Evolutionary conservation across 2,113 vertebrate genomes (phyloP).

Genomic region (Centropus unirufus): DNA sequence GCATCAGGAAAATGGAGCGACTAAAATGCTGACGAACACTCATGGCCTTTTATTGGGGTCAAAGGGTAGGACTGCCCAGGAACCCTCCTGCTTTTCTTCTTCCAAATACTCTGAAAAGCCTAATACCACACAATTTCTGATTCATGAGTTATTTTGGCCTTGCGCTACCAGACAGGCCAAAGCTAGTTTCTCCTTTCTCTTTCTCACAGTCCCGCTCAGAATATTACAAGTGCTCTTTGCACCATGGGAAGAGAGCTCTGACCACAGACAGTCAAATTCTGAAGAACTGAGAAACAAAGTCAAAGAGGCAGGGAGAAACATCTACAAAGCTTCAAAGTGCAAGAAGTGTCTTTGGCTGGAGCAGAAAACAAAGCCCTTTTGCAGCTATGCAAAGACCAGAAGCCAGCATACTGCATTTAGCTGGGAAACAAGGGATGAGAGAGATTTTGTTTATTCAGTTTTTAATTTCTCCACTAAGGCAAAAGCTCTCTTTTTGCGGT

Average conservation of each 20-base stretch:
- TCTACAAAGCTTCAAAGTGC: not conserved
- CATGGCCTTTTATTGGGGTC: constrained; percentile 61
- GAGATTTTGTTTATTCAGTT: not conserved
- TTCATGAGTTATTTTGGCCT: not conserved
- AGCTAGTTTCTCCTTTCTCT: not conserved
- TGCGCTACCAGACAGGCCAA: not conserved
- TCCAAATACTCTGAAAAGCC: constrained; percentile 25
- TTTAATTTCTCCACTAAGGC: not conserved
- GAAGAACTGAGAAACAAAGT: not conserved
- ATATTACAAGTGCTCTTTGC: not conserved
- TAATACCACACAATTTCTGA: not conserved
- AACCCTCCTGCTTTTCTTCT: constrained; percentile 29
- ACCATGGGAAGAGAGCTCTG: not conserved
- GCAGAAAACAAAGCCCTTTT: not conserved
- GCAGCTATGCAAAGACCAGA: not conserved
- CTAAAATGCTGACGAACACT: constrained; percentile 56
- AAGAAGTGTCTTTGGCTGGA: not conserved
- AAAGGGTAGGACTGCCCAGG: constrained; percentile 53
- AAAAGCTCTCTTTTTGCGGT: not conserved
- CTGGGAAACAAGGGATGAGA: not conserved
- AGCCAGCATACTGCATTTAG: not conserved
- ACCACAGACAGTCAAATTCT: not conserved
- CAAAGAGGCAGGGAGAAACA: not conserved
- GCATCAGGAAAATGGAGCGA: constrained; percentile 64
- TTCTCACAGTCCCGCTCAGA: not conserved